These are phyloP conservation scores for Tursiops truncatus DNA, from an alignment of 2,113 vertebrate genomes.

Conservation along the genomic window DNA sequence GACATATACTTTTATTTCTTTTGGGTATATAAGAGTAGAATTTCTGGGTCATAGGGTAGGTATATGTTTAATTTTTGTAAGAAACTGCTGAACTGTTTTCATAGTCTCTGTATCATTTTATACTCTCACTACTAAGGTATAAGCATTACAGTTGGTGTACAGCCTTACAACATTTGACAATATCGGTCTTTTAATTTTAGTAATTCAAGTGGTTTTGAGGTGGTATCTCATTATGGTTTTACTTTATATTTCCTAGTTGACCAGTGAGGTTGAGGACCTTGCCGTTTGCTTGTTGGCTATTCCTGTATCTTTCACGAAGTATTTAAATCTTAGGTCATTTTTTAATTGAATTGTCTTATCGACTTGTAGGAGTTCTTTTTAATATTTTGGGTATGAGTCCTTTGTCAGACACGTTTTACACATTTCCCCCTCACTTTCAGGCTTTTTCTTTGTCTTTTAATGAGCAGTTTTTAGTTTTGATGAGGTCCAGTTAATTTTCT, in stretches of 20 bases:
- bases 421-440: not conserved
- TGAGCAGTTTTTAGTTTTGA: not conserved
- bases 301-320: not conserved
- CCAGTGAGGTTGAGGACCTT: not conserved
- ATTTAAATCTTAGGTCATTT: not conserved
- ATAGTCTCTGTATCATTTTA: not conserved
- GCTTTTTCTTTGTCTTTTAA: not conserved
- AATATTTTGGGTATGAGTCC: not conserved
- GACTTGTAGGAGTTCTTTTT: not conserved
- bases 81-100: not conserved
- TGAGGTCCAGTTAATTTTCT: not conserved
- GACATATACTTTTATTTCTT: not conserved
- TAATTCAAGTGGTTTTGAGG: not conserved
- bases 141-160: not conserved
- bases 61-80: not conserved
- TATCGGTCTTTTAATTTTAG: not conserved
- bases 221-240: not conserved
- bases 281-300: not conserved
- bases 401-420: not conserved
- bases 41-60: not conserved
- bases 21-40: not conserved
- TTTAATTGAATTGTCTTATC: not conserved
- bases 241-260: not conserved
- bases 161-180: not conserved
- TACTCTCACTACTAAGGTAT: not conserved